Percentiles rank a stretch among this genome's conserved stretches.
Conservation (phyloP, 2,888 invertebrate species). For the Diarsia mendica region DNA sequence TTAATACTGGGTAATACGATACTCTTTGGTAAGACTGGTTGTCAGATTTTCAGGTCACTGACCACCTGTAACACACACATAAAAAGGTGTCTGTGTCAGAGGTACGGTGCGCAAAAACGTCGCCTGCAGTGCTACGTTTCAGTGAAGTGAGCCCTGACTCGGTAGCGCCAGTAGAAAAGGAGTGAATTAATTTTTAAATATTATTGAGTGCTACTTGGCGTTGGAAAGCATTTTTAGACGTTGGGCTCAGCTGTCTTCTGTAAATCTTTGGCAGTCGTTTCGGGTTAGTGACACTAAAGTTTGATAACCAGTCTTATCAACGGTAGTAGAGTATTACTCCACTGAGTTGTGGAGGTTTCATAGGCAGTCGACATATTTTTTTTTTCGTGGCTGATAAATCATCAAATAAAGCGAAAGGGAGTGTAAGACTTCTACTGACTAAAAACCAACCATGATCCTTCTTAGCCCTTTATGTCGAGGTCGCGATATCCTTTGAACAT, state of each 20-base stretch:
- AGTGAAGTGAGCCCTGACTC: conserved; percentile 79
- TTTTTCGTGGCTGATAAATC: no score
- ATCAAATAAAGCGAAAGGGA: no score
- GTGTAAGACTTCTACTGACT: no score
- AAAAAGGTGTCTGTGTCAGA: conserved; percentile 87
- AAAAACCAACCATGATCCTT: no score
- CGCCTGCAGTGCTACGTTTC: conserved; percentile 82
- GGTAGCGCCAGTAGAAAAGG: conserved; percentile 72
- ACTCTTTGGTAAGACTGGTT: no score
- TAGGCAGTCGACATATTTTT: background rate
- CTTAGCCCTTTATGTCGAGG: no score
- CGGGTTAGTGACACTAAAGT: background rate
- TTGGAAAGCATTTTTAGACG: background rate
- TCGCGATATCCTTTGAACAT: no score
- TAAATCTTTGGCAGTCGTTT: background rate
- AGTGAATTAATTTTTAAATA: conserved; percentile 28
- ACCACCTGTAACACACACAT: conserved; percentile 62
- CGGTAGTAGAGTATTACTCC: background rate
- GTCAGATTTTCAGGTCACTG: no score
- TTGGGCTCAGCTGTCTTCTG: background rate
- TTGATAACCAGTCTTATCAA: background rate
- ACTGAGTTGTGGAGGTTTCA: background rate
- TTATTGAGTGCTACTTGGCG: conserved; percentile 24
- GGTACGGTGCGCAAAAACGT: conserved; percentile 86
- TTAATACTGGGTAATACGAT: no score